Evolutionary conservation across 2,113 vertebrate genomes (phyloP), one percentile per base, ranked within the genome.

Genomic region (Odobenus rosmarus): DNA sequence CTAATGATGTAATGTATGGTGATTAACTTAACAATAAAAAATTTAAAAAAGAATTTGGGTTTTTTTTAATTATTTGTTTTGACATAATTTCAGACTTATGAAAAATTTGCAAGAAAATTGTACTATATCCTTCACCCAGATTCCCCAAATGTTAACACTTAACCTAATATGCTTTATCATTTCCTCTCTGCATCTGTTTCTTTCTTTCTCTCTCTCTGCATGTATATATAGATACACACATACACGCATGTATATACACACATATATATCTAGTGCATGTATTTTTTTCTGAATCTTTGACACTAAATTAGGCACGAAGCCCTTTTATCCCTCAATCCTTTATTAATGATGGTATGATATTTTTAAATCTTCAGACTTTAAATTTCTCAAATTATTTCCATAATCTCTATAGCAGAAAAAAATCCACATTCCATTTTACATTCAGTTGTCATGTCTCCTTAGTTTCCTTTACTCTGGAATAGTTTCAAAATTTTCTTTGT

Each of bases 71-170:
- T 62, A 46, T 39, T 18, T 94, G 84, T 79, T 84, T 90, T 88
- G 55, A 82, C 33, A 42, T 86, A 95, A 96, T 87, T 93, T 62
- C 24, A 93, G 94, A 87, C 33, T 91, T n/a, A 55, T 18, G 49
- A 92, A 91, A 59, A 90, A 87, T 49, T 72, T 57, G 11, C 31
- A 59, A 92, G 57, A 89, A 64, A 82, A 79, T 89, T 55, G 36
- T 4, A 49, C 28, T 83, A 14, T 24, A 24, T 49, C 36, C 5
- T 57, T 88, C 62, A 76, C 31, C 12, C 3, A 77, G 46, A 57
- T 93, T 46, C 71, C 55, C 26, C 77, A 83, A 53, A 84, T 88
- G 62, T 79, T 84, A 42, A 79, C 42, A 91, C 71, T 49, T 85
- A 62, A 42, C 26, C 11, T 18, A 14, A 31, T 80, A 33, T n/a